Evolutionary conservation across 2,113 vertebrate species (phyloP).

Genomic region (Panthera leo): DNA sequence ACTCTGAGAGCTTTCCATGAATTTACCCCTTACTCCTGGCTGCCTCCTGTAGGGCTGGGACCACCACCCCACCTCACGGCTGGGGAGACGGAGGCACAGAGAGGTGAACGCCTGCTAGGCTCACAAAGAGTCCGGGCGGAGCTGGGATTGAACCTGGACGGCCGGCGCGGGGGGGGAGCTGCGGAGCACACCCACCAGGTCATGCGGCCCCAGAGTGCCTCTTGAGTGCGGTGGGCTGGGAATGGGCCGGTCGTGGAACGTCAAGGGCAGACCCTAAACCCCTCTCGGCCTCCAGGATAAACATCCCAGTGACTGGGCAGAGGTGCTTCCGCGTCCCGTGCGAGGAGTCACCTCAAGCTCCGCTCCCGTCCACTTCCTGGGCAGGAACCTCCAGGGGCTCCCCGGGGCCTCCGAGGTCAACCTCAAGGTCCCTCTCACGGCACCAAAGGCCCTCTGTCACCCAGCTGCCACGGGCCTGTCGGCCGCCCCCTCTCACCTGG

Average conservation of each 20-base stretch:
- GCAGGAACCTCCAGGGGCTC: neutral
- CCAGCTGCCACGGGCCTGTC: neutral
- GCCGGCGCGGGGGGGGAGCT: too few relatives aligned
- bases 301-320: neutral
- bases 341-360: neutral
- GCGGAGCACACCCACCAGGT: neutral
- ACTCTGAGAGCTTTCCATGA: neutral
- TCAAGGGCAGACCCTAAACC: too few relatives aligned
- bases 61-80: neutral
- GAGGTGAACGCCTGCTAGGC: neutral
- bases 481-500: neutral
- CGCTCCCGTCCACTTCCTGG: too few relatives aligned
- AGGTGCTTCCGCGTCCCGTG: neutral
- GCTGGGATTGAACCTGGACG: neutral
- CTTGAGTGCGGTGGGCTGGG: neutral
- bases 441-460: neutral
- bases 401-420: neutral
- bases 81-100: neutral
- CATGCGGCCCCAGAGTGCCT: neutral
- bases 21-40: neutral
- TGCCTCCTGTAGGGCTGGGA: neutral
- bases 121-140: neutral
- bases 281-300: neutral
- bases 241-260: neutral
- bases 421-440: neutral